Conservation (phyloP, 2,797 vertebrate genomes). For the Macrochelys suwanniensis region DNA sequence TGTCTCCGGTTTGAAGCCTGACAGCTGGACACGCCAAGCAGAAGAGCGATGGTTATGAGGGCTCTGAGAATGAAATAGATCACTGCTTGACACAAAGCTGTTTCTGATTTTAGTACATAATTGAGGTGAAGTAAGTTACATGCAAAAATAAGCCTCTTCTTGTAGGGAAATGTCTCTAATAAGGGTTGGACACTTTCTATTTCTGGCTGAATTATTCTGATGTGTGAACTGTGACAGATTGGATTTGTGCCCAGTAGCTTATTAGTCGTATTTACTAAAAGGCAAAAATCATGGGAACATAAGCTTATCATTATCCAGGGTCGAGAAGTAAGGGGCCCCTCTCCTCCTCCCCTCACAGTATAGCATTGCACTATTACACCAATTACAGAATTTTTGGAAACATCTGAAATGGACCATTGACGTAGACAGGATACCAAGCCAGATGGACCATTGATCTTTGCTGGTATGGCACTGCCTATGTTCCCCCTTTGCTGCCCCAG, state of each 20-base stretch:
- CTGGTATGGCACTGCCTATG: neutral
- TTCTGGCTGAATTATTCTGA: constrained; percentile 59
- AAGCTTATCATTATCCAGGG: neutral
- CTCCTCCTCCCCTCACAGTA: neutral
- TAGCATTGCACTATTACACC: neutral
- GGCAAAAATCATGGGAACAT: constrained; percentile 53
- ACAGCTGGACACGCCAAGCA: neutral
- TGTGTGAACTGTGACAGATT: constrained; percentile 66
- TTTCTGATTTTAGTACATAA: constrained; percentile 52
- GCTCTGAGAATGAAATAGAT: constrained; percentile 37
- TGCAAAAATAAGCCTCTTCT: constrained; percentile 62
- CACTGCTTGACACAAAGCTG: constrained; percentile 7
- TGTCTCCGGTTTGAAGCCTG: neutral
- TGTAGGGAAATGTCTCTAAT: constrained; percentile 49
- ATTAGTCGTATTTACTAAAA: constrained; percentile 76
- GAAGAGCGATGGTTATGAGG: neutral
- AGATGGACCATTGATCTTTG: fast-evolving
- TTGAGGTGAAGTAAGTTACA: constrained; percentile 56
- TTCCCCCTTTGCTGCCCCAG: neutral
- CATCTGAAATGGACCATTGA: neutral
- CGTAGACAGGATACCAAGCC: neutral
- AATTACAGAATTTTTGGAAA: neutral
- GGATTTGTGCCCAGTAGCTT: constrained; percentile 64
- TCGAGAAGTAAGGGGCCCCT: neutral
- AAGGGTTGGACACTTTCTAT: constrained; percentile 56